Evolutionary conservation across 2,888 invertebrate species (phyloP).

Genomic region (Hoplodrina ambigua): DNA sequence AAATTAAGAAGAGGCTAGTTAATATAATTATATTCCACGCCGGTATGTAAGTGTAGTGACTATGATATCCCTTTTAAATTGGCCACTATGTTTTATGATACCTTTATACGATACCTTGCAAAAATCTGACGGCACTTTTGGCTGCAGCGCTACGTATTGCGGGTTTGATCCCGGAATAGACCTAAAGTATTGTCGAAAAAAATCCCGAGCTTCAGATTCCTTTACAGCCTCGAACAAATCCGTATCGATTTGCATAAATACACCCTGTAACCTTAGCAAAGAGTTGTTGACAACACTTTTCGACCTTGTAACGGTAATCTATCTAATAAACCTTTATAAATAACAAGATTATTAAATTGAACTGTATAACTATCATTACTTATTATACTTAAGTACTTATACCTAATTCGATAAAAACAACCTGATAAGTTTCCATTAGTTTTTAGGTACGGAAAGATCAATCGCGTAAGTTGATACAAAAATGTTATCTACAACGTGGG

Average conservation of each 20-base stretch:
- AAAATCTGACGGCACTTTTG: not conserved
- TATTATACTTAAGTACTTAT: not conserved
- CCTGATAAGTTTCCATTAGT: constrained; percentile 27
- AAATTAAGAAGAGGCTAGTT: no score
- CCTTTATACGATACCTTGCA: no score
- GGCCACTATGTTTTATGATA: no score
- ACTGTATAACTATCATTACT: constrained; percentile 7
- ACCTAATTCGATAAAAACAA: constrained; percentile 9
- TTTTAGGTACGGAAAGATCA: constrained; percentile 20
- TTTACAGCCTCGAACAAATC: not conserved
- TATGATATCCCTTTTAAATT: no score
- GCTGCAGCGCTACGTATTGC: not conserved
- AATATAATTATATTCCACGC: no score
- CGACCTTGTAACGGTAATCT: constrained; percentile 39
- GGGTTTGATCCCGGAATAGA: not conserved
- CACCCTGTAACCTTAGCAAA: constrained; percentile 67
- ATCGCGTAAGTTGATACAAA: not conserved
- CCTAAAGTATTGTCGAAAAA: not conserved
- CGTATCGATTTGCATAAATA: constrained; percentile 18
- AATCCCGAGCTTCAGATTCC: not conserved
- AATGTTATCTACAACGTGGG: not conserved
- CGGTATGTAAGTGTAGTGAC: no score
- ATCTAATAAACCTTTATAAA: constrained; percentile 39
- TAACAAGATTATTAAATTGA: constrained; percentile 36
- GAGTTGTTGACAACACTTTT: constrained; percentile 26